phyloP scores from a whole-genome alignment of 2,113 vertebrate species.

The Mormyrus lacerda region DNA sequence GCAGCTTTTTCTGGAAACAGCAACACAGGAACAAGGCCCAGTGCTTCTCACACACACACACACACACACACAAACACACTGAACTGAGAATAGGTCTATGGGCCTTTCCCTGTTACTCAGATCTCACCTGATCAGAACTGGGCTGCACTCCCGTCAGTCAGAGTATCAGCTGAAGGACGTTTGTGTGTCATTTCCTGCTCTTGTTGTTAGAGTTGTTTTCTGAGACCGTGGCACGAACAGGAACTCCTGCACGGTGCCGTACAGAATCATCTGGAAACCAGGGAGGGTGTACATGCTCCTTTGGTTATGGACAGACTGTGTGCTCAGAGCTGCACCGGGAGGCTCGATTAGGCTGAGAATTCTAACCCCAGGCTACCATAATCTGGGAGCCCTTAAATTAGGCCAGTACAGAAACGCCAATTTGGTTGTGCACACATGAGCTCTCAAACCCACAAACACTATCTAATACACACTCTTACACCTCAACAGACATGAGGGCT shows the following conservation, averaged over 20 bases:
- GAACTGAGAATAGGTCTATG: background rate
- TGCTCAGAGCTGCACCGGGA: too few species aligned
- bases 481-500: background rate
- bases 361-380: background rate
- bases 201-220: background rate
- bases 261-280: background rate
- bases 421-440: background rate
- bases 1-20: conserved; percentile 66
- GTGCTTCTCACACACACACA: conserved; percentile 52
- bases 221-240: background rate
- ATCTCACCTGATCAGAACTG: background rate
- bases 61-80: background rate
- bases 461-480: background rate
- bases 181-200: background rate
- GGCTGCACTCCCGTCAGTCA: background rate
- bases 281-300: too few species aligned
- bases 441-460: background rate
- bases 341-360: too few species aligned
- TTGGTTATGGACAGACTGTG: conserved; percentile 32
- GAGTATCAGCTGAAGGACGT: conserved; percentile 27
- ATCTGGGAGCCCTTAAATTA: background rate
- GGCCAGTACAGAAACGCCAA: background rate
- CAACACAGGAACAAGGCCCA: conserved; percentile 74
- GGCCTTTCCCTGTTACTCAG: background rate
- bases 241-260: background rate